Base-by-base conservation (phyloP, 2,797 vertebrate species). In the Cheirogaleus major region DNA sequence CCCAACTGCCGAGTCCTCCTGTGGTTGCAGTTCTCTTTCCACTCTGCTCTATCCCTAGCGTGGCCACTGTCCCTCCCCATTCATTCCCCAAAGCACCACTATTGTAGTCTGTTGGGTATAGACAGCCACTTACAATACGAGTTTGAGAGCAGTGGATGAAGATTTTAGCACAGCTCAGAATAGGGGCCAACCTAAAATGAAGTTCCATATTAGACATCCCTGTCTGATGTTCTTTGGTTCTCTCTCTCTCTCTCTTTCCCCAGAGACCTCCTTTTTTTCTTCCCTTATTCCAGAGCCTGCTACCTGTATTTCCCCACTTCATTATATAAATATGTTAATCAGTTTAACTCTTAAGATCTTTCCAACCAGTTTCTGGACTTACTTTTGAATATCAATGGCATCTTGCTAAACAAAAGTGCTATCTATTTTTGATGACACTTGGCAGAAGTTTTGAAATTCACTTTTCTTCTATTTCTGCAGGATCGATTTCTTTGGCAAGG, bases 361-460 rank as follows among this genome's bases (percentile, higher is more conserved):
- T 48, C 63, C 17, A 84, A 52, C 45, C 18, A 45, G 35, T 6
- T 9, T 23, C 59, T 78, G 14, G 15, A 32, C 52, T 93, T 79
- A 32, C 65, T 84, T 41, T 88, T 38, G 11, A 69, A 15, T 13
- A 87, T 50, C 70, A 61, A 1, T 43, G 38, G 22, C 6, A 17
- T 84, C 73, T 91, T 52, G 18, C 45, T 82, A 80, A 89, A 85
- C 43, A 69, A 75, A 82, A 89, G 35, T n/a, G 30, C 7, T 17
- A 25, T 82, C 50, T 45, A 20, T 23, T 41, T 79, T 69, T 30
- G 8, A 86, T 27, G 50, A 80, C 65, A 65, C 50, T 79, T 23
- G 79, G 89, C 63, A 91, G 93, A 82, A 61, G 17, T 75, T 94
- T 94, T 94, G 43, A 43, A 76, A 57, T 92, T 81, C 32, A 76